Evolutionary conservation across 1,140 invertebrate genomes (phyloP).

Genomic region (Drosophila tropicalis): DNA sequence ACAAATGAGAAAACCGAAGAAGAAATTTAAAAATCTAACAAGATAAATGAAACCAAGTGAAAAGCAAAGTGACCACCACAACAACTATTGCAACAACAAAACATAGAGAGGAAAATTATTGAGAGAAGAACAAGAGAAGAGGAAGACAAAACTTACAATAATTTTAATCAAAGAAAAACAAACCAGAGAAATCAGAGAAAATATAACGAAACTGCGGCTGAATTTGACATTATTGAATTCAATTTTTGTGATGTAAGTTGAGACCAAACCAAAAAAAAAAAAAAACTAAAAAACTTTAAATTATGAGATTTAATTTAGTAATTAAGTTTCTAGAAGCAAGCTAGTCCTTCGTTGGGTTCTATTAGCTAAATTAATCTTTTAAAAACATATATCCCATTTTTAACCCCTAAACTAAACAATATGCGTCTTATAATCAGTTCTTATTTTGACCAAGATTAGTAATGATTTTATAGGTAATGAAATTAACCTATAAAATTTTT

Average conservation of each 20-base stretch:
- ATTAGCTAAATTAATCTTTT: too few relatives aligned
- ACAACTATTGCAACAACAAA: constrained; percentile 27
- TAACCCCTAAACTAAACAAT: too few relatives aligned
- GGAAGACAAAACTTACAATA: constrained; percentile 22
- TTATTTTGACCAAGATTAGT: too few relatives aligned
- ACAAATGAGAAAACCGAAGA: constrained; percentile 61
- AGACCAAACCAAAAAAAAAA: constrained; percentile 12
- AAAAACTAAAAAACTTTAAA: not conserved
- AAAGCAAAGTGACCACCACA: constrained; percentile 30
- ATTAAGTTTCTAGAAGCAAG: not conserved
- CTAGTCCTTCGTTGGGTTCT: too few relatives aligned
- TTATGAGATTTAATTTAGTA: not conserved
- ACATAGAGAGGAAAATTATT: not conserved
- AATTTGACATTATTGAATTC: constrained; percentile 57
- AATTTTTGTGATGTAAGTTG: constrained; percentile 70
- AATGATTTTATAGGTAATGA: too few relatives aligned
- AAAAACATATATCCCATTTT: too few relatives aligned
- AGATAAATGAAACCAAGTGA: constrained; percentile 53
- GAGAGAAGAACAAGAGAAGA: constrained; percentile 18
- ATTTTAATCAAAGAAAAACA: constrained; percentile 24
- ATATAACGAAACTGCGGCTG: constrained; percentile 48
- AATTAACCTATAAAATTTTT: too few relatives aligned
- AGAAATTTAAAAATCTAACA: constrained; percentile 44
- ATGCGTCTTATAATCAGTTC: too few relatives aligned
- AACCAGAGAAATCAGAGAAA: too few relatives aligned